Base-by-base conservation (phyloP, 2,113 vertebrate genomes). In the Rhinopomastus cyanomelas region DNA sequence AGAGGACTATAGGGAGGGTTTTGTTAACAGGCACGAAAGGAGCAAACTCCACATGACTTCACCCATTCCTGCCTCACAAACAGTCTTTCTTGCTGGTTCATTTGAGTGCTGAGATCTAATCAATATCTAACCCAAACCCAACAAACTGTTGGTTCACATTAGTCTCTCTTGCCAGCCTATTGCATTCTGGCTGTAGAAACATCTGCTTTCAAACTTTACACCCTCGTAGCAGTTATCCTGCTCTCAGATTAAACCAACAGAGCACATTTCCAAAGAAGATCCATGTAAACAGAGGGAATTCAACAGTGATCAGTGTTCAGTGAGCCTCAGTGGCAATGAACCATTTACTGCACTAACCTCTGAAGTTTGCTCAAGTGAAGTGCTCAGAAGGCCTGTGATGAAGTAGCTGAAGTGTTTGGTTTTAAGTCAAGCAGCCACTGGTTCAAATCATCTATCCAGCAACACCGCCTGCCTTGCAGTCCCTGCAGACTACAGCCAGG, bases 341-440 rank as follows among this genome's bases (percentile, higher is more conserved):
- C 96, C 87, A 92, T 96, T 94, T 95, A 95, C 94, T 90, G 92
- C 84, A 69, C 89, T 65, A 92, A 93, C 94, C 91, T 94, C 93
- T 93, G 42, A 92, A 88, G 91, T 85, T 30, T 85, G 96, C 73
- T 51, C 79, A 56, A 82, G 74, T 48, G 6, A 89, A 92, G 92
- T 19, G 6, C 81, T 84, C 67, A 30, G 84, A 93, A 94, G 61
- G 69, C 49, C 88, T 8, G 78, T 96, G 93, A 97, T 96, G 88
- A 90, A 97, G 94, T 86, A 87, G 93, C 90, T 59, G 86, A 87
- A 95, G 94, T 61, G 90, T 95, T 92, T 81, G 92, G 83, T 73
- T 30, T 86, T 4, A 30, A 85, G 84, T 57, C 1, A 19, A 89
- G 85, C 84, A 85, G 81, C 39, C 64, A 34, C 92, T 85, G 90